Evolutionary conservation across 2,113 vertebrate species (phyloP).

Genomic region (Thunnus maccoyii): DNA sequence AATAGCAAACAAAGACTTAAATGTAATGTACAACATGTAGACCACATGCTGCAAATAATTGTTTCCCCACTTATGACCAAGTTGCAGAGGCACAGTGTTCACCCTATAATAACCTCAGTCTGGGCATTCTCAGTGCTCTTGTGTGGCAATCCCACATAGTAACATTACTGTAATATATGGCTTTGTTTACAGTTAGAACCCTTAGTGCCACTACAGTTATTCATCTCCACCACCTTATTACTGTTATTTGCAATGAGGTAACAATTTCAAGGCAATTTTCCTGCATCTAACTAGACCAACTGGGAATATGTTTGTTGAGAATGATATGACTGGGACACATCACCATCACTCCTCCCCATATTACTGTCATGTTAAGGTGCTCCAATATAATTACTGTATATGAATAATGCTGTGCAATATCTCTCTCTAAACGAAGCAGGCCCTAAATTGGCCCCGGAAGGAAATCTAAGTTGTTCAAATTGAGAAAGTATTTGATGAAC

Average conservation of each 20-base stretch:
- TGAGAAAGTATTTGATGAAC: conserved; percentile 81
- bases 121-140: conserved; percentile 35
- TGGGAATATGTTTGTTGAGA: conserved; percentile 89
- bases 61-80: conserved; percentile 8
- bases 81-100: conserved; percentile 25
- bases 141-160: conserved; percentile 62
- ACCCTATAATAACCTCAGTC: conserved; percentile 65
- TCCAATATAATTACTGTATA: conserved; percentile 88
- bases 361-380: conserved; percentile 91
- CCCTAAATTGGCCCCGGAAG: conserved; percentile 80
- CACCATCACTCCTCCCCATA: conserved; percentile 89
- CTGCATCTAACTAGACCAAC: conserved; percentile 91
- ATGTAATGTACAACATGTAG: conserved; percentile 17
- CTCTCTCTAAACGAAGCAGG: conserved; percentile 79
- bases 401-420: conserved; percentile 87
- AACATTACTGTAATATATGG: conserved; percentile 78
- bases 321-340: conserved; percentile 89
- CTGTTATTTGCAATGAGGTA: conserved; percentile 89
- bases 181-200: conserved; percentile 75
- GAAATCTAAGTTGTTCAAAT: conserved; percentile 74
- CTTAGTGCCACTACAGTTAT: conserved; percentile 80
- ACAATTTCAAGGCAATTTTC: conserved; percentile 90
- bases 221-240: conserved; percentile 87
- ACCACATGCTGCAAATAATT: conserved; percentile 42
- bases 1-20: conserved; percentile 21